Percentiles rank a stretch among this genome's conserved stretches.
phyloP scores from a whole-genome alignment of 2,797 vertebrate species.

The Crocidura indochinensis region DNA sequence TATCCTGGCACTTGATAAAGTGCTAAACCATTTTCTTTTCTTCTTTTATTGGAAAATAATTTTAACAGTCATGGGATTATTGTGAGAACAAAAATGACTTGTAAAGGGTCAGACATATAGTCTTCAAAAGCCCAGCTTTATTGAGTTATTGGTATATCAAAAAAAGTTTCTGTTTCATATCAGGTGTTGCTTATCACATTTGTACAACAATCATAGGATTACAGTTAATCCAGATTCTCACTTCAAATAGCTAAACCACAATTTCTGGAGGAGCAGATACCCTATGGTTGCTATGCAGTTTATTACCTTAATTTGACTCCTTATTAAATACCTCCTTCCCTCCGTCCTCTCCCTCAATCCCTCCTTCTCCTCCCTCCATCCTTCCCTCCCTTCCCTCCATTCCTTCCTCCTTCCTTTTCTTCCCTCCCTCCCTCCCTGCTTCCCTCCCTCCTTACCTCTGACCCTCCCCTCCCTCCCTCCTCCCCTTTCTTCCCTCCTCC shows the following conservation, averaged over 20 bases:
- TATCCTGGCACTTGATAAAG: constrained; percentile 12
- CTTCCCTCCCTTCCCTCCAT: no score
- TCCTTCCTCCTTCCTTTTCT: no score
- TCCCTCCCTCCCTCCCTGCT: no score
- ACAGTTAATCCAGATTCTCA: neutral
- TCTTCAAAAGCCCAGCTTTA: neutral
- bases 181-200: neutral
- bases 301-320: neutral
- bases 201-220: neutral
- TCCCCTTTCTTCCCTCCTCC: neutral
- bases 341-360: no score
- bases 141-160: neutral
- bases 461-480: neutral
- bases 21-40: constrained; percentile 25
- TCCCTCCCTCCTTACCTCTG: neutral
- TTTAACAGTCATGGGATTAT: neutral
- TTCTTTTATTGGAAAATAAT: constrained; percentile 43
- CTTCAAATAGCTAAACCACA: neutral
- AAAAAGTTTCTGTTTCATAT: neutral
- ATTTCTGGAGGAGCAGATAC: neutral
- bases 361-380: no score
- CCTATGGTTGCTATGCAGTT: neutral
- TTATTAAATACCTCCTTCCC: neutral
- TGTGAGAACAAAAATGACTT: constrained; percentile 17
- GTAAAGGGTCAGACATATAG: neutral